Percentiles rank a stretch among this genome's conserved stretches.
Evolutionary conservation across 1,140 invertebrate genomes (phyloP).

Genomic region (Pachyrhynchus sulphureomaculatus): DNA sequence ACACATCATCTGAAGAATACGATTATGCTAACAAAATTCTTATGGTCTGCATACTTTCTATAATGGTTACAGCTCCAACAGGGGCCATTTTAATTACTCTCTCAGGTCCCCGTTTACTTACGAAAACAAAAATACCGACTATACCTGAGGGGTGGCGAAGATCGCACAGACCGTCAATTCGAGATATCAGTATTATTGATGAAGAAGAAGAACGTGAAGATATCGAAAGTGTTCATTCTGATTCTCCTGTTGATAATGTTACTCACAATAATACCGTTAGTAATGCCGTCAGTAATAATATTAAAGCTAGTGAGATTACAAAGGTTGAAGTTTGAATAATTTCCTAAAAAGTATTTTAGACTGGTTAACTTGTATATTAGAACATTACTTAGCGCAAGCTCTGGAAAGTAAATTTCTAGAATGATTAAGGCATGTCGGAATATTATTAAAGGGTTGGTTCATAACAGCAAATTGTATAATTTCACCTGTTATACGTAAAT

Average conservation of each 20-base stretch:
- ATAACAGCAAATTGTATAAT: no score
- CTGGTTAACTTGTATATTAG: not conserved
- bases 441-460: no score
- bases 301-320: not conserved
- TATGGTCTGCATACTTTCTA: constrained; percentile 81
- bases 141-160: constrained; percentile 67
- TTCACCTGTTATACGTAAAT: no score
- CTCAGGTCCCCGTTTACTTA: constrained; percentile 74
- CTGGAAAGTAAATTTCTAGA: no score
- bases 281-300: no score
- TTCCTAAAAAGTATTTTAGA: not conserved
- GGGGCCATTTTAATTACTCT: constrained; percentile 85
- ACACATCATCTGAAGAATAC: constrained; percentile 50
- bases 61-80: constrained; percentile 86
- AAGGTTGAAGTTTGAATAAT: not conserved
- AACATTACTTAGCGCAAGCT: not conserved
- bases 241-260: not conserved
- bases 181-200: constrained; percentile 81
- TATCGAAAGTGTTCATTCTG: constrained; percentile 1
- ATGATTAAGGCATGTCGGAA: no score
- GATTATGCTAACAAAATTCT: constrained; percentile 63
- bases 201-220: constrained; percentile 64
- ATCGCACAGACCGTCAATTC: constrained; percentile 73
- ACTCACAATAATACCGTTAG: not conserved
- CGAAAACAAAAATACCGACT: constrained; percentile 64